These are phyloP conservation scores for Julus scandinavius DNA, from an alignment of 2,888 invertebrate genomes.

Conservation along the genomic window DNA sequence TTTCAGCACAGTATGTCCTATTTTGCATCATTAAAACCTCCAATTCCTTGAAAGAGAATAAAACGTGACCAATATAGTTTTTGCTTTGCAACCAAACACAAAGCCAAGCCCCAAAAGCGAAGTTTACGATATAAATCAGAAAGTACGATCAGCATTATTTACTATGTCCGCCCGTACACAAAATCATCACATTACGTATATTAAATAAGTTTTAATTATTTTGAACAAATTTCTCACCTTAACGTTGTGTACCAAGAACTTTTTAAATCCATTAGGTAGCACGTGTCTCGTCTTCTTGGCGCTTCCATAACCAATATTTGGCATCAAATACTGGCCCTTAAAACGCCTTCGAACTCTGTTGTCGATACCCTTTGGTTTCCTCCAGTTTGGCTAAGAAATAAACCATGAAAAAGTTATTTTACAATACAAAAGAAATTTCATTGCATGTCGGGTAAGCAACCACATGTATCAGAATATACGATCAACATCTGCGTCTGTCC, in stretches of 20 bases:
- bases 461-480: slow-evolving; percentile 16
- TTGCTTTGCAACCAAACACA: not conserved
- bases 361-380: slow-evolving; percentile 99
- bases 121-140: not conserved
- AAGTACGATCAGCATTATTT: slow-evolving; percentile 22
- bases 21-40: slow-evolving; percentile 99
- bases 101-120: too few species aligned
- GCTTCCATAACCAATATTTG: slow-evolving; percentile 98
- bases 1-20: slow-evolving; percentile 96
- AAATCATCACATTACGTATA: not conserved
- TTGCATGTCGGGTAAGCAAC: not conserved
- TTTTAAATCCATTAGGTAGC: slow-evolving; percentile 97
- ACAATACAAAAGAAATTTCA: too few species aligned
- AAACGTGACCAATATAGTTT: slow-evolving; percentile 20
- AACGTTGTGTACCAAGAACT: slow-evolving; percentile 90
- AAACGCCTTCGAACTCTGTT: slow-evolving; percentile 98
- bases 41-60: slow-evolving; percentile 76
- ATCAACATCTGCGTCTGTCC: not conserved
- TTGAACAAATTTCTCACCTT: slow-evolving; percentile 71
- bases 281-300: slow-evolving; percentile 94
- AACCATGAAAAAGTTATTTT: too few species aligned
- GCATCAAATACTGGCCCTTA: slow-evolving; percentile 99
- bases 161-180: slow-evolving; percentile 48
- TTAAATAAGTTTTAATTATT: not conserved
- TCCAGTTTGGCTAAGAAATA: slow-evolving; percentile 87